Conservation (phyloP, 2,888 invertebrate species). For the Lasioglossum lativentre region DNA sequence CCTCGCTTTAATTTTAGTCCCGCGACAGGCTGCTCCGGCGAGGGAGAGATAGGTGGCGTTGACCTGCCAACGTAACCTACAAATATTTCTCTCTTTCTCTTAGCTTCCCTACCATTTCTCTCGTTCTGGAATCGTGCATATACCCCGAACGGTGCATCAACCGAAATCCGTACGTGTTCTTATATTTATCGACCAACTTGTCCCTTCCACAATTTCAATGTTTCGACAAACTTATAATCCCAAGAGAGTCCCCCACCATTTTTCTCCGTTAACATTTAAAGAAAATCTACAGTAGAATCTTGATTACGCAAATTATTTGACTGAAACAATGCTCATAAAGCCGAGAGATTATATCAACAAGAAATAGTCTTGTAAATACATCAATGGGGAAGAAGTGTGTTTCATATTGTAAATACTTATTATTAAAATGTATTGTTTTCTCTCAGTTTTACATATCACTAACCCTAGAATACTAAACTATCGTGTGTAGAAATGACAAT, state of each 20-base stretch:
- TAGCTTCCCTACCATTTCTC: conserved; percentile 32
- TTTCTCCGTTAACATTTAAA: neutral
- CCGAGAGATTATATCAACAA: no score
- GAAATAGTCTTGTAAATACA: no score
- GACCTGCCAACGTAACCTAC: conserved; percentile 81
- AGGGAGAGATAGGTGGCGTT: conserved; percentile 77
- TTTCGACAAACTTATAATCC: conserved; percentile 54
- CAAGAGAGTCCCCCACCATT: neutral
- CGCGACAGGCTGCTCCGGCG: conserved; percentile 68
- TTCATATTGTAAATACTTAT: no score
- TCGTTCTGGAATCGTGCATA: conserved; percentile 36
- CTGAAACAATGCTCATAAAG: neutral
- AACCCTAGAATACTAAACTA: no score
- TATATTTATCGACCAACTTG: conserved; percentile 19
- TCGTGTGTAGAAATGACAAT: no score
- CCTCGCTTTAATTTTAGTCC: conserved; percentile 83
- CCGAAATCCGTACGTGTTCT: conserved; percentile 73
- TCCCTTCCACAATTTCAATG: conserved; percentile 58
- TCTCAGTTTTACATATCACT: neutral
- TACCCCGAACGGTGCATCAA: conserved; percentile 73
- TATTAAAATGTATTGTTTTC: no score
- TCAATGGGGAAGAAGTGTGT: no score
- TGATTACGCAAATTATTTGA: neutral
- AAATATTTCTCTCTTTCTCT: conserved; percentile 74
- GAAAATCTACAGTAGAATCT: neutral